These are phyloP conservation scores for Eptesicus fuscus DNA, from an alignment of 2,113 vertebrate genomes.

Conservation along the genomic window DNA sequence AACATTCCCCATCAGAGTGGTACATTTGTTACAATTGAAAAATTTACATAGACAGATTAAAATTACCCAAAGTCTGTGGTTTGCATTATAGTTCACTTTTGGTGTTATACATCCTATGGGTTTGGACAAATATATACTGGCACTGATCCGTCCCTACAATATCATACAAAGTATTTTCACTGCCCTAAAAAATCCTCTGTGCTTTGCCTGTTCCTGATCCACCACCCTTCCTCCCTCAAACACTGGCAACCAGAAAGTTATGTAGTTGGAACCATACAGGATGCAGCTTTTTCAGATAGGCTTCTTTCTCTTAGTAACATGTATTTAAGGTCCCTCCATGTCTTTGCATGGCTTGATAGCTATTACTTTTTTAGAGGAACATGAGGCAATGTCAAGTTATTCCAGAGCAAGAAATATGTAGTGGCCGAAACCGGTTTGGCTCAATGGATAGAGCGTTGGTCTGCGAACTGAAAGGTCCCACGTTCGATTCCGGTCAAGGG, in stretches of 20 bases:
- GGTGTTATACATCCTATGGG: background rate
- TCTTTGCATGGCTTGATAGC: background rate
- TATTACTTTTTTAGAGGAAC: background rate
- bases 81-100: background rate
- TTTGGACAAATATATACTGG: background rate
- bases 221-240: background rate
- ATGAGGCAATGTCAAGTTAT: conserved; percentile 12
- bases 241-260: background rate
- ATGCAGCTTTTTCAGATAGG: background rate
- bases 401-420: conserved; percentile 40
- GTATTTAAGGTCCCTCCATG: background rate
- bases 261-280: background rate
- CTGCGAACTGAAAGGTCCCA: too few species aligned
- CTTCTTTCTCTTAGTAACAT: background rate
- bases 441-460: too few species aligned
- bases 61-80: background rate
- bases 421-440: too few species aligned
- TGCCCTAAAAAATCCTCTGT: background rate
- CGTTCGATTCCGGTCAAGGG: too few species aligned
- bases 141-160: background rate
- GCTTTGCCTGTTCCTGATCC: background rate
- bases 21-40: background rate
- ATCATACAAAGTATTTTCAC: background rate
- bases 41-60: background rate
- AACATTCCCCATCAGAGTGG: background rate